These are phyloP conservation scores for Sternotherus odoratus DNA, from an alignment of 2,797 vertebrate species.

Conservation along the genomic window DNA sequence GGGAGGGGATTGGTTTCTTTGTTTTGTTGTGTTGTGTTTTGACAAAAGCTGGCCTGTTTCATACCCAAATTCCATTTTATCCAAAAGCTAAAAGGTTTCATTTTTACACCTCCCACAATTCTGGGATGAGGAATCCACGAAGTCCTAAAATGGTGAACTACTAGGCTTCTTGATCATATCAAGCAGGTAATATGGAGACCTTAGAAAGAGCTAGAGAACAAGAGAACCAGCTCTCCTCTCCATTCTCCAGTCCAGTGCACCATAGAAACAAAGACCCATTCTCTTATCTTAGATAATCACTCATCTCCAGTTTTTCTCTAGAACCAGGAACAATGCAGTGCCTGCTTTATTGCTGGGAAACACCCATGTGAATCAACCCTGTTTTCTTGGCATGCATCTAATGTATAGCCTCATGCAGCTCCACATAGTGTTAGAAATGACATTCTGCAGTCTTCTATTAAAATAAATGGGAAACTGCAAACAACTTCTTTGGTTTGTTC, in stretches of 20 bases:
- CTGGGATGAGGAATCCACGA: neutral
- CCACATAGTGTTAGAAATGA: neutral
- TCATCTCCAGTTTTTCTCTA: neutral
- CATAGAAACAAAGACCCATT: neutral
- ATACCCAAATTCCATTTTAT: neutral
- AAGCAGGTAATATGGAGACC: neutral
- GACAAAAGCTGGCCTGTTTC: neutral
- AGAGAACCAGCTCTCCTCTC: neutral
- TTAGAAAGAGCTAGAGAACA: neutral
- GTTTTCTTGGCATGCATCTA: neutral
- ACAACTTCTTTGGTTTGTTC: neutral
- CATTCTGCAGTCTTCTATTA: neutral
- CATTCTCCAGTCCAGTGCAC: neutral
- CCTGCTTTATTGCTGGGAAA: neutral
- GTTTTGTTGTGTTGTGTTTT: no score
- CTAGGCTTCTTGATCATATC: neutral
- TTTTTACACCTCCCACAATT: neutral
- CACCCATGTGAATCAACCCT: neutral
- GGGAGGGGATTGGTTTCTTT: no score
- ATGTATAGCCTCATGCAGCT: neutral
- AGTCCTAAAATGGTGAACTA: neutral
- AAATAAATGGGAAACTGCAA: neutral
- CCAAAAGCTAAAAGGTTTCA: accelerated
- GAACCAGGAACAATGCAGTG: neutral
- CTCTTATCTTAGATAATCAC: accelerated